phyloP scores from a whole-genome alignment of 1,140 invertebrate species.

The Philaenus spumarius region DNA sequence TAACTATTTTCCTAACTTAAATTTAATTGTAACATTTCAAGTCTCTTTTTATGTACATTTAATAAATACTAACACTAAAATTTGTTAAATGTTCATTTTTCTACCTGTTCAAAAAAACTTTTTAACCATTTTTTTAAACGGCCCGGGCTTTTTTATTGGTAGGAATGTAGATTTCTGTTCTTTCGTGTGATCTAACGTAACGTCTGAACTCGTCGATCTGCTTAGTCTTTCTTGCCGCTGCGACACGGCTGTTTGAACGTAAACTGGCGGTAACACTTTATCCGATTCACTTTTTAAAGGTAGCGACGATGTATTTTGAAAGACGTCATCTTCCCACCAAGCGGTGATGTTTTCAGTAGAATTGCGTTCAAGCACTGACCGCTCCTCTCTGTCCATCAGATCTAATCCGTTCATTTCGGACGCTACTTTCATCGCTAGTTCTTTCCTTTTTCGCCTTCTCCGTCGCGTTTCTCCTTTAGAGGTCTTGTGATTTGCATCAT shows the following conservation, averaged over 20 bases:
- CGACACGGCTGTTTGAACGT: slow-evolving; percentile 40
- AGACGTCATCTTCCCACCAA: slow-evolving; percentile 1
- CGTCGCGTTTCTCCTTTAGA: slow-evolving; percentile 24
- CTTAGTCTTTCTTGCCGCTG: slow-evolving; percentile 45
- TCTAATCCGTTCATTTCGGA: slow-evolving; percentile 14
- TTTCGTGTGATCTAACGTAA: slow-evolving; percentile 11
- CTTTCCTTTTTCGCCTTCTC: slow-evolving; percentile 39
- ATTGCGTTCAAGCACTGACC: slow-evolving; percentile 38
- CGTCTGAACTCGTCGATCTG: slow-evolving; percentile 30
- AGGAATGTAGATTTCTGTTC: slow-evolving; percentile 12
- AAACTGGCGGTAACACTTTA: slow-evolving; percentile 19
- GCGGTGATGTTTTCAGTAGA: slow-evolving; percentile 24
- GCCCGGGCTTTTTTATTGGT: slow-evolving; percentile 46
- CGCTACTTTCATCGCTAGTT: slow-evolving; percentile 40
- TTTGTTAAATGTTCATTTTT: too few relatives aligned
- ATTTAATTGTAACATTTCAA: too few relatives aligned
- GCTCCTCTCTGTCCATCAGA: slow-evolving; percentile 14
- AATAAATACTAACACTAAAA: too few relatives aligned
- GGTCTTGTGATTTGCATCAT: slow-evolving; percentile 32
- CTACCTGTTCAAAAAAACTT: slow-evolving; percentile 50
- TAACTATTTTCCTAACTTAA: too few relatives aligned
- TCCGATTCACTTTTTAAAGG: not conserved
- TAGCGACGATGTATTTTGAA: not conserved
- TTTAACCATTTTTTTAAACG: slow-evolving; percentile 54
- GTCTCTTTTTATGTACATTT: too few relatives aligned